Evolutionary conservation across 2,113 vertebrate genomes (phyloP), one percentile per base, ranked within the genome.

Genomic region (Anoplopoma fimbria): DNA sequence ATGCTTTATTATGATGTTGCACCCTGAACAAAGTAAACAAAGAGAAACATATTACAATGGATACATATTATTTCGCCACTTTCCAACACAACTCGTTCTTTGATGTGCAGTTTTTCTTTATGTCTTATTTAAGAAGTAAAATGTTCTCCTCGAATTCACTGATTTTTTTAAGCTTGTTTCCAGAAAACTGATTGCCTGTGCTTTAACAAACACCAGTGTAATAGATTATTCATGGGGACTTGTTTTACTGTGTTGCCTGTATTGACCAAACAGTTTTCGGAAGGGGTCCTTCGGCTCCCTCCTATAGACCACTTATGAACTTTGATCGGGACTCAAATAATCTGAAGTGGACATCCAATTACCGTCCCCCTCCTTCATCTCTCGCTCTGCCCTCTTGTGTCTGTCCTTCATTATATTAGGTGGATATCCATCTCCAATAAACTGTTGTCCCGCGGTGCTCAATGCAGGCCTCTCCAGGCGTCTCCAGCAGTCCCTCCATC

Each of bases 291-390:
- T 15, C 69, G 51, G 64, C 70, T 49, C 85, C 74, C 42, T 69
- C 55, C 71, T 81, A 34, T 31, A 15, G 34, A 70, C 60, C 76
- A 77, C 64, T 81, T 82, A 81, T 75, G 51, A 89, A 83, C 82
- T 45, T 34, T 13, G 55, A 34, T 71, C 60, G 21, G 36, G 70
- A 82, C 57, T 64, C 79, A 36, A 69, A 64, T 72, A 77, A 81
- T 87, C 42, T 90, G 68, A 90, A 91, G 85, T 85, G 78, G 88
- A 91, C 80, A 75, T 81, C 82, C 87, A 93, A 91, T 92, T 91
- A 91, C 62, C 6, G 2, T 23, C 69, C 19, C 49, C 61, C 23
- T n/a, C 25, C 33, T n/a, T 49, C 42, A 29, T 47, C 31, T 14
- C 40, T 25, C 38, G 9, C 7, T 63, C 77, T 27, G 29, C 33